Evolutionary conservation across 2,113 vertebrate genomes (phyloP).

Genomic region (Ginglymostoma cirratum): DNA sequence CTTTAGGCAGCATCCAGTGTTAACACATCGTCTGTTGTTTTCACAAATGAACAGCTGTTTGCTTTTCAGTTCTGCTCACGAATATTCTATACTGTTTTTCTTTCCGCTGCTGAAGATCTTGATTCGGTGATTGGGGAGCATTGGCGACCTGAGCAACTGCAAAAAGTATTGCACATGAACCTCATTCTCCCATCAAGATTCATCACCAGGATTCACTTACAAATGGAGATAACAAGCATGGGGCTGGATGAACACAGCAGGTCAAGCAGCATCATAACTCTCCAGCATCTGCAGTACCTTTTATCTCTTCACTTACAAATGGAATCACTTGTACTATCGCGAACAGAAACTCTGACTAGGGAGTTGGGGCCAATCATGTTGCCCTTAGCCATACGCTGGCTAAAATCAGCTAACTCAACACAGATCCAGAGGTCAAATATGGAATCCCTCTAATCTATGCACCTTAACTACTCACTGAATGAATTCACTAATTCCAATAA

Average conservation of each 20-base stretch:
- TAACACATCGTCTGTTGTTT: not conserved
- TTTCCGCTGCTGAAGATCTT: not conserved
- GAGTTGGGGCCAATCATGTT: not conserved
- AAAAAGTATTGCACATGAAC: not conserved
- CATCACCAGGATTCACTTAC: no score
- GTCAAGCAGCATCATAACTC: no score
- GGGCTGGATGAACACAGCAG: no score
- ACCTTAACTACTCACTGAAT: not conserved
- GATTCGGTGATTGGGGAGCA: not conserved
- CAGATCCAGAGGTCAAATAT: not conserved
- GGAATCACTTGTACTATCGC: no score
- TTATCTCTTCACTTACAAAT: not conserved
- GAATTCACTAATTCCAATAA: not conserved
- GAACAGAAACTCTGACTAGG: not conserved
- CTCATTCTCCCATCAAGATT: not conserved
- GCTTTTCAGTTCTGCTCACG: not conserved
- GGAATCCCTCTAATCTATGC: not conserved
- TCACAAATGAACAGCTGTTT: not conserved
- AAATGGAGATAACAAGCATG: no score
- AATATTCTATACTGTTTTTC: not conserved
- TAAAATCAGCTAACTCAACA: not conserved
- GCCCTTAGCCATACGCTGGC: not conserved
- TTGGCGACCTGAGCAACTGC: not conserved
- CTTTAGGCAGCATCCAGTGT: not conserved
- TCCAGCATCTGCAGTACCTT: no score